Evolutionary conservation across 1,140 invertebrate species (phyloP).

Genomic region (Pseudomyrmex pallidus): DNA sequence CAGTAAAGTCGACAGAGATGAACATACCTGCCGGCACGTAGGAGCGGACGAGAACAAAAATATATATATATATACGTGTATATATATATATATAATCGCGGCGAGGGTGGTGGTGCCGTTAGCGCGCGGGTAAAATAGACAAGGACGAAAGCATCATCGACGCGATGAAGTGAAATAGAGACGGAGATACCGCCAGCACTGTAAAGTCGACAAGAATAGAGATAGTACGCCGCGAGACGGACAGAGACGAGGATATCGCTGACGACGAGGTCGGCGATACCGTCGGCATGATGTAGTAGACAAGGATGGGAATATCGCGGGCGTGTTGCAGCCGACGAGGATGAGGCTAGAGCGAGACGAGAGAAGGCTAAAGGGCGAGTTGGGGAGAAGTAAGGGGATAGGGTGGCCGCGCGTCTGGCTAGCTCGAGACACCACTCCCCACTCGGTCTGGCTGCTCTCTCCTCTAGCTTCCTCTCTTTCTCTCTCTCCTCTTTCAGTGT

Average conservation of each 20-base stretch:
- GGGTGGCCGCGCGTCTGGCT: constrained; percentile 73
- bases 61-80: background rate
- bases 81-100: background rate
- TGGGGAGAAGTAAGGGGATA: background rate
- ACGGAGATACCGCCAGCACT: background rate
- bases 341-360: background rate
- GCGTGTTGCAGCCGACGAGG: constrained; percentile 14
- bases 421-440: constrained; percentile 69
- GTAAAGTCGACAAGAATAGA: constrained; percentile 24
- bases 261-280: constrained; percentile 36
- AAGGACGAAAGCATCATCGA: background rate
- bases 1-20: constrained; percentile 14
- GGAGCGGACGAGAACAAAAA: background rate
- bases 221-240: background rate
- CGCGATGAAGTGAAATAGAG: background rate
- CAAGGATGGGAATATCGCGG: constrained; percentile 5
- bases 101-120: constrained; percentile 12
- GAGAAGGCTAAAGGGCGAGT: constrained; percentile 18
- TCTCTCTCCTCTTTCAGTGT: constrained; percentile 80
- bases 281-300: background rate
- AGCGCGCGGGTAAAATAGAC: constrained; percentile 1
- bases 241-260: constrained; percentile 1
- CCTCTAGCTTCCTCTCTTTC: constrained; percentile 55
- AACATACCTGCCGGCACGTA: background rate
- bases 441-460: constrained; percentile 52